A percentile compares a stretch with the other conserved stretches of the same genome.
Conservation (phyloP, 2,113 vertebrate species). For the Glareola pratincola region DNA sequence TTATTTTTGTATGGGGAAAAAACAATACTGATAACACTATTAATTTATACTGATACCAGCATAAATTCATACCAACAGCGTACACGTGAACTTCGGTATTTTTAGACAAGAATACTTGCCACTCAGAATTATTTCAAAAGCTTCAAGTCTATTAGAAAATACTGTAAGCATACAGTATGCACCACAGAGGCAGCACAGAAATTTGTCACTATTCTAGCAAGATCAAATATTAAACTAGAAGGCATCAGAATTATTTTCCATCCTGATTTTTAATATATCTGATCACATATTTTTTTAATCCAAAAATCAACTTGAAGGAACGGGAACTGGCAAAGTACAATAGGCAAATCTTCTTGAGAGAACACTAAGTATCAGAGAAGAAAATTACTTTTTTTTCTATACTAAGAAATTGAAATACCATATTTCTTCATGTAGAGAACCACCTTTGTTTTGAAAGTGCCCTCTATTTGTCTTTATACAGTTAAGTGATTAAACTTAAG, state of each 20-base stretch:
- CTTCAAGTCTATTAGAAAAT: neutral
- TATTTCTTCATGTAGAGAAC: conserved; percentile 53
- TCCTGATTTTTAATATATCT: neutral
- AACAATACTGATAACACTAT: neutral
- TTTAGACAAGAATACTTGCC: neutral
- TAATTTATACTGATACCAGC: neutral
- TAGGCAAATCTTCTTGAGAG: neutral
- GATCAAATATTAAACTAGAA: neutral
- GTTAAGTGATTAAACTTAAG: conserved; percentile 57
- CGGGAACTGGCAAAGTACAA: neutral
- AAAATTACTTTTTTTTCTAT: neutral
- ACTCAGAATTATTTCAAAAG: neutral
- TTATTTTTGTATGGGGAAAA: neutral
- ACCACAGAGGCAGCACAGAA: neutral
- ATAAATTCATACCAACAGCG: neutral
- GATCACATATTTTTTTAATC: neutral
- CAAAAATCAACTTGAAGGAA: neutral
- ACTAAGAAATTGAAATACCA: neutral
- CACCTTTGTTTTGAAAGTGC: conserved; percentile 32
- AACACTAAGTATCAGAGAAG: neutral
- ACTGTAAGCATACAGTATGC: neutral
- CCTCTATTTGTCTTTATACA: neutral
- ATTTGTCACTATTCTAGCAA: neutral
- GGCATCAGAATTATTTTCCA: neutral
- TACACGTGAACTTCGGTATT: neutral